A percentile compares a stretch with the other conserved stretches of the same genome.
Evolutionary conservation across 2,888 invertebrate species (phyloP).

Genomic region (Hoplodrina ambigua): DNA sequence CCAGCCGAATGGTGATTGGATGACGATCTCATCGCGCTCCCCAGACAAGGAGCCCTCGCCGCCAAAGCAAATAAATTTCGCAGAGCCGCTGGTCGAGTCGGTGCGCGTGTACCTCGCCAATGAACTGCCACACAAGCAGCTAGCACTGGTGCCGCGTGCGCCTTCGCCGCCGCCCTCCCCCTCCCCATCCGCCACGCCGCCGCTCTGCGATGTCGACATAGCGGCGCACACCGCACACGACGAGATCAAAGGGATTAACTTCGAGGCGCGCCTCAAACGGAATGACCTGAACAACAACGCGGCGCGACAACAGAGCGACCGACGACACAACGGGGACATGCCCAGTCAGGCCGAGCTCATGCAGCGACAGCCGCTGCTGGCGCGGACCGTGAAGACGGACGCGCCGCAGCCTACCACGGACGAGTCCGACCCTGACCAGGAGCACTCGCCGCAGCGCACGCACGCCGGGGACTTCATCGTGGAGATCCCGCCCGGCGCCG

Average conservation of each 20-base stretch:
- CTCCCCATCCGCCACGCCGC: slow-evolving; percentile 65
- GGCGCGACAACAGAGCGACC: slow-evolving; percentile 71
- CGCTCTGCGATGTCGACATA: slow-evolving; percentile 84
- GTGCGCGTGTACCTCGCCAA: slow-evolving; percentile 87
- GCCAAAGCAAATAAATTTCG: slow-evolving; percentile 82
- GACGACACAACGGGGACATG: slow-evolving; percentile 74
- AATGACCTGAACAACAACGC: slow-evolving; percentile 90
- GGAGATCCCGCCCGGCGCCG: slow-evolving; percentile 91
- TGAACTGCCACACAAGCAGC: slow-evolving; percentile 83
- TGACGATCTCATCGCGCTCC: slow-evolving; percentile 87
- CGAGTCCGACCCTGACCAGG: slow-evolving; percentile 87
- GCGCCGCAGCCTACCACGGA: slow-evolving; percentile 83
- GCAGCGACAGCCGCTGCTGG: slow-evolving; percentile 89
- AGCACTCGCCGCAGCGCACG: slow-evolving; percentile 82
- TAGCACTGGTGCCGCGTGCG: slow-evolving; percentile 73
- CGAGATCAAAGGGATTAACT: slow-evolving; percentile 87
- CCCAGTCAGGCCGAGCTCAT: slow-evolving; percentile 88
- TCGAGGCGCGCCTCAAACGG: slow-evolving; percentile 83
- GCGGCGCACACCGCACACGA: slow-evolving; percentile 82
- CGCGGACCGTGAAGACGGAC: slow-evolving; percentile 82
- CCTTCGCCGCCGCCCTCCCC: slow-evolving; percentile 63
- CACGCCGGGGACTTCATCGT: slow-evolving; percentile 85
- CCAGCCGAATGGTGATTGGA: slow-evolving; percentile 88
- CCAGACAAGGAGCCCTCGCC: slow-evolving; percentile 84
- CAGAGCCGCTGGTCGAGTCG: slow-evolving; percentile 87